A percentile compares a stretch with the other conserved stretches of the same genome.
Conservation (phyloP, 2,797 vertebrate species). For the Nasua narica region DNA sequence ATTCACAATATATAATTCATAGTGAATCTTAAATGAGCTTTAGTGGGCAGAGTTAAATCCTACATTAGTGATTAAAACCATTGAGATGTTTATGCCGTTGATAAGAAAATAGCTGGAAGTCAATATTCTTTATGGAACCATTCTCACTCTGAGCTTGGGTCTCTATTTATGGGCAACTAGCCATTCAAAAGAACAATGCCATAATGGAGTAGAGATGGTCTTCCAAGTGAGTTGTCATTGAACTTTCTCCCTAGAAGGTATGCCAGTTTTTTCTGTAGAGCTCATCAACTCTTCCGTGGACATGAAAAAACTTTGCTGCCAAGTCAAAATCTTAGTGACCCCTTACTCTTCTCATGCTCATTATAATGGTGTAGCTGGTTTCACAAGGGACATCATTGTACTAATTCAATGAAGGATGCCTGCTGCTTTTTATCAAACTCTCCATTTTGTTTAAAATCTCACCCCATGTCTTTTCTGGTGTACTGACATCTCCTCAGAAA, state of each 20-base stretch:
- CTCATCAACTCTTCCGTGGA: not conserved
- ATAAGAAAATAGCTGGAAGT: not conserved
- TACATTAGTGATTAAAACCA: not conserved
- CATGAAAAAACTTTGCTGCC: not conserved
- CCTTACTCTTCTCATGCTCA: not conserved
- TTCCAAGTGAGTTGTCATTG: not conserved
- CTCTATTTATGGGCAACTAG: not conserved
- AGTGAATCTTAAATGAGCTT: not conserved
- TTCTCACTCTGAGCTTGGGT: not conserved
- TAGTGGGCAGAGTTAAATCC: not conserved
- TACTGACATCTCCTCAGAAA: not conserved
- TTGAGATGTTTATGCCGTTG: not conserved
- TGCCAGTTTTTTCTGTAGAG: not conserved
- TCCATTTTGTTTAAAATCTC: not conserved
- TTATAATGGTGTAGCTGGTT: not conserved
- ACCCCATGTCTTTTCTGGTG: accelerated
- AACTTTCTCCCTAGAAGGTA: not conserved
- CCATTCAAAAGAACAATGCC: not conserved
- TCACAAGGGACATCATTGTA: not conserved
- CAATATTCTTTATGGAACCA: not conserved
- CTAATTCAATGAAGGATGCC: not conserved
- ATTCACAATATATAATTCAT: not conserved
- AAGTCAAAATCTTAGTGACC: not conserved
- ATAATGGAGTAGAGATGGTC: not conserved
- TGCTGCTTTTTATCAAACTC: not conserved